A percentile compares a stretch with the other conserved stretches of the same genome.
These are phyloP conservation scores for Cheilosia grossa DNA, from an alignment of 2,888 invertebrate species.

Conservation along the genomic window DNA sequence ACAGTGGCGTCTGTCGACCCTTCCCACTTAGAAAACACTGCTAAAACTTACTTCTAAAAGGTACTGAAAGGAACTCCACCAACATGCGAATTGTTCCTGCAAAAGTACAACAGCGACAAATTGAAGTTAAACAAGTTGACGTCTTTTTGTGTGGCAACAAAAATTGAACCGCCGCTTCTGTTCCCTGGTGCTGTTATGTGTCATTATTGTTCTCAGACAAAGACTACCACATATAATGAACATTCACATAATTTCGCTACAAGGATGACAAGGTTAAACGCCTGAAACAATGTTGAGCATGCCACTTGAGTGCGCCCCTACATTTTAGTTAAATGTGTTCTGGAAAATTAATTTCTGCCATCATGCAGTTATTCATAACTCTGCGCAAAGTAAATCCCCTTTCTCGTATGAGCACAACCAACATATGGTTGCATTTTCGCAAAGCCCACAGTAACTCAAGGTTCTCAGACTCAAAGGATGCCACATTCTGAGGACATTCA, in stretches of 20 bases:
- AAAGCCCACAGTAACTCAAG: constrained; percentile 29
- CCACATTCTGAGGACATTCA: constrained; percentile 55
- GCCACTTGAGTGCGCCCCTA: constrained; percentile 40
- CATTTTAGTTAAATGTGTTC: constrained; percentile 60
- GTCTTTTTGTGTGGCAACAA: no score
- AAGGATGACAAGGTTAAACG: constrained; percentile 68
- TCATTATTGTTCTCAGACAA: constrained; percentile 6
- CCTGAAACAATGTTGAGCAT: constrained; percentile 57
- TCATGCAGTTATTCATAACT: constrained; percentile 49
- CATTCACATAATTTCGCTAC: constrained; percentile 20
- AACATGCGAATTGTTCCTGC: no score
- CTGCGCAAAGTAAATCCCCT: not conserved
- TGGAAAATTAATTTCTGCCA: constrained; percentile 66
- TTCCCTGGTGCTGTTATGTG: not conserved
- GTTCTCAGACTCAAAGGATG: constrained; percentile 45
- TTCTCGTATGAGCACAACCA: not conserved
- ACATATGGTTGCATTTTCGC: constrained; percentile 1
- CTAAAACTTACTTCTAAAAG: no score
- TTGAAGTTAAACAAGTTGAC: no score
- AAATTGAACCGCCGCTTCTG: not conserved
- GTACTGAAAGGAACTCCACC: no score
- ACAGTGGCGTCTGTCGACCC: no score
- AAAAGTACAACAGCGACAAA: no score
- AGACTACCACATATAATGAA: not conserved
- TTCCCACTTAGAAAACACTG: no score